Percentiles rank a stretch among this genome's conserved stretches.
Conservation (phyloP, 2,888 invertebrate genomes). For the Labia minor region DNA sequence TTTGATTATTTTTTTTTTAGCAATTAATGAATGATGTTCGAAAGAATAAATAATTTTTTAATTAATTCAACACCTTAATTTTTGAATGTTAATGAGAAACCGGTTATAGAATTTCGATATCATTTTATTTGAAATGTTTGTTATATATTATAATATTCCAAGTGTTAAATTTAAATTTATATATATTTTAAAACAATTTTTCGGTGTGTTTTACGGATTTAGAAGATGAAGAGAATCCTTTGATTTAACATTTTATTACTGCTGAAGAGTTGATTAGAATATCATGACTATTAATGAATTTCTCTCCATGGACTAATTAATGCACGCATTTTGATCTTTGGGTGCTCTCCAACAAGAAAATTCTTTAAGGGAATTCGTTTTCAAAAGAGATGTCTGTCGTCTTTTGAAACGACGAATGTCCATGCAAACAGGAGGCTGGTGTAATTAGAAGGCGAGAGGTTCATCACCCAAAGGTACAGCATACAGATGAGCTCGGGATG, state of each 20-base stretch:
- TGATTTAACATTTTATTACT: too few relatives aligned
- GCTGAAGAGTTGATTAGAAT: background rate
- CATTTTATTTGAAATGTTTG: too few relatives aligned
- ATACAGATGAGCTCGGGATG: background rate
- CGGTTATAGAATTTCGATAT: background rate
- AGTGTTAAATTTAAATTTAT: too few relatives aligned
- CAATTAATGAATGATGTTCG: too few relatives aligned
- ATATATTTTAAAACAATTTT: too few relatives aligned
- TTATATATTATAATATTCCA: too few relatives aligned
- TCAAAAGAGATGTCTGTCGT: background rate
- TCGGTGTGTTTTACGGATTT: too few relatives aligned
- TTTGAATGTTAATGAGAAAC: background rate
- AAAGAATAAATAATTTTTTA: background rate
- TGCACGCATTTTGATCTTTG: too few relatives aligned
- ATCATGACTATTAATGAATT: constrained; percentile 1
- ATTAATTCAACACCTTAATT: constrained; percentile 3
- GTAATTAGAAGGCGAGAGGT: constrained; percentile 13
- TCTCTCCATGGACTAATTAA: background rate
- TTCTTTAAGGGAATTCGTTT: background rate
- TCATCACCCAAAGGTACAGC: constrained; percentile 8
- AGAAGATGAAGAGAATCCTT: too few relatives aligned
- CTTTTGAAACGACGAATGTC: background rate
- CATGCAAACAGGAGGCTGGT: background rate
- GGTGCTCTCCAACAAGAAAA: too few relatives aligned
- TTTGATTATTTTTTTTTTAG: too few relatives aligned